phyloP scores from a whole-genome alignment of 2,797 vertebrate species.

The Enteromius radiatus region DNA sequence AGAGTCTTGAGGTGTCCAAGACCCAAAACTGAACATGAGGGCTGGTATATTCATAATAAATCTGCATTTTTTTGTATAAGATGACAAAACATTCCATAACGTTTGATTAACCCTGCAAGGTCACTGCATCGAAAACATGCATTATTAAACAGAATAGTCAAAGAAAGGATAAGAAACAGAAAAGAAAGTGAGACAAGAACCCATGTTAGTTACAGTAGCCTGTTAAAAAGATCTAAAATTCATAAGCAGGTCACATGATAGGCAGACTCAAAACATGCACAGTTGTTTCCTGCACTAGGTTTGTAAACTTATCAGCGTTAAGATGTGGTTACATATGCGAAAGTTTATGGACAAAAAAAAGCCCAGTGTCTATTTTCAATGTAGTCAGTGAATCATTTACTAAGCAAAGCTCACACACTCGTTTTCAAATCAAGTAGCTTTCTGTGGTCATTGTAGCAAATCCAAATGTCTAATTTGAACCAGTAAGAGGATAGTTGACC shows the following conservation, averaged over 20 bases:
- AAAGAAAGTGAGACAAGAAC: constrained; percentile 5
- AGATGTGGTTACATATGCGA: background rate
- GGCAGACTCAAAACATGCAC: background rate
- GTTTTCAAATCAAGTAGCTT: background rate
- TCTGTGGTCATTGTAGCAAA: background rate
- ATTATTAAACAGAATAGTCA: constrained; percentile 5
- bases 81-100: background rate
- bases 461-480: background rate
- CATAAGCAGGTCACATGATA: background rate
- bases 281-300: constrained; percentile 4
- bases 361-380: background rate
- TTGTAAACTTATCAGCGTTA: constrained; percentile 33
- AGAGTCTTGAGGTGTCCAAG: background rate
- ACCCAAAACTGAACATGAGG: background rate
- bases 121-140: constrained; percentile 39
- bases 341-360: background rate
- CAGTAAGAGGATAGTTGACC: background rate
- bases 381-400: background rate
- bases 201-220: constrained; percentile 23
- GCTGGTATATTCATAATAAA: background rate
- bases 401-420: constrained; percentile 2
- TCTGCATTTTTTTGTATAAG: background rate
- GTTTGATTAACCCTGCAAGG: constrained; percentile 1
- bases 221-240: constrained; percentile 5
- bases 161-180: constrained; percentile 27